A percentile compares a stretch with the other conserved stretches of the same genome.
Conservation (phyloP, 1,140 invertebrate species). For the Drosophila punjabiensis region DNA sequence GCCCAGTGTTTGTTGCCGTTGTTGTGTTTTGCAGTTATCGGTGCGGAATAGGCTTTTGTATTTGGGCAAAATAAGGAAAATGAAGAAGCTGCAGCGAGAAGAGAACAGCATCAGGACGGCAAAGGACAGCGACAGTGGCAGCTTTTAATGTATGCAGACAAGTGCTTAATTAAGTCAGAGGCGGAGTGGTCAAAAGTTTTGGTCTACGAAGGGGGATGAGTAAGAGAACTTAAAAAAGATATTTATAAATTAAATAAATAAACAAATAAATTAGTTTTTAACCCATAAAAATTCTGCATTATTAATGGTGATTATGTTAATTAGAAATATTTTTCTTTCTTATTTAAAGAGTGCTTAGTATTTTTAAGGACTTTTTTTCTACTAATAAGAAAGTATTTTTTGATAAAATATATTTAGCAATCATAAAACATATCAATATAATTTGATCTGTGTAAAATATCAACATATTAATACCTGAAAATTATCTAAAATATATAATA, state of each 20-base stretch:
- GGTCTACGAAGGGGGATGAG: not conserved
- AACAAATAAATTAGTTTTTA: no score
- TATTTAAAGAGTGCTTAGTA: not conserved
- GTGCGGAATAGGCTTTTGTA: slow-evolving; percentile 84
- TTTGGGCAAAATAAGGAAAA: slow-evolving; percentile 83
- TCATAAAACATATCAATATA: not conserved
- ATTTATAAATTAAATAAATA: not conserved
- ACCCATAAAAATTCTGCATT: no score
- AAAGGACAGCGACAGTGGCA: slow-evolving; percentile 70
- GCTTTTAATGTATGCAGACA: slow-evolving; percentile 83
- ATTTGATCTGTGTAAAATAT: not conserved
- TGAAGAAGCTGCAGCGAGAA: slow-evolving; percentile 67
- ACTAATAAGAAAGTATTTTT: not conserved
- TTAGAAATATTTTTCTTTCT: not conserved
- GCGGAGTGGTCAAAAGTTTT: slow-evolving; percentile 15
- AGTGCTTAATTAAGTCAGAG: slow-evolving; percentile 82
- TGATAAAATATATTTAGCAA: not conserved
- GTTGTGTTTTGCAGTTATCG: slow-evolving; percentile 81
- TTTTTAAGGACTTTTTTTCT: not conserved
- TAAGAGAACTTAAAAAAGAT: accelerated
- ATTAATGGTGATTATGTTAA: not conserved
- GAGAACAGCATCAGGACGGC: slow-evolving; percentile 25
- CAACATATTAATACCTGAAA: not conserved
- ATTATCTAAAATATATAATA: not conserved
- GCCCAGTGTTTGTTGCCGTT: slow-evolving; percentile 54